phyloP scores from a whole-genome alignment of 2,888 invertebrate species.

The Xylota segnis region DNA sequence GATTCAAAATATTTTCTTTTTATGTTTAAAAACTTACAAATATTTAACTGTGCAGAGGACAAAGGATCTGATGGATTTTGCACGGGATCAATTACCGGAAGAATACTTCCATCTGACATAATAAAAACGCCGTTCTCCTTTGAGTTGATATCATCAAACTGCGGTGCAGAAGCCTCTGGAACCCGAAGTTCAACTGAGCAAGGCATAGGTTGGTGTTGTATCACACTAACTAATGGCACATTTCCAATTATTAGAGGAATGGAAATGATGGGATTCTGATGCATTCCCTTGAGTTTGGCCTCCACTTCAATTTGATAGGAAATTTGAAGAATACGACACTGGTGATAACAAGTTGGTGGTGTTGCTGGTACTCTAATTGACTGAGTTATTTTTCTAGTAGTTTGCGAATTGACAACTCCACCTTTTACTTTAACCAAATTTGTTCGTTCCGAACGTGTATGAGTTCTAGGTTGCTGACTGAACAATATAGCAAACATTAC shows the following conservation, averaged over 20 bases:
- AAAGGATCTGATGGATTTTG: constrained; percentile 44
- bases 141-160: background rate
- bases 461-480: constrained; percentile 77
- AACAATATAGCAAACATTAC: constrained; percentile 80
- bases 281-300: constrained; percentile 79
- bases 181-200: background rate
- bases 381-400: constrained; percentile 79
- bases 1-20: background rate
- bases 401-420: constrained; percentile 77
- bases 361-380: constrained; percentile 81
- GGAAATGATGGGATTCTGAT: constrained; percentile 78
- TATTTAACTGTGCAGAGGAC: constrained; percentile 51
- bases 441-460: constrained; percentile 78
- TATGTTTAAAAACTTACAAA: constrained; percentile 34
- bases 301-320: constrained; percentile 81
- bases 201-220: constrained; percentile 78
- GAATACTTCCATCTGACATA: constrained; percentile 32
- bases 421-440: constrained; percentile 79
- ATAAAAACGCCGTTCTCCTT: constrained; percentile 9
- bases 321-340: constrained; percentile 81
- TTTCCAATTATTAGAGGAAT: constrained; percentile 83
- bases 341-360: constrained; percentile 81
- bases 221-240: constrained; percentile 79
- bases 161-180: constrained; percentile 31
- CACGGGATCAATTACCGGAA: constrained; percentile 38